Evolutionary conservation across 35 echinoderm and acorn worm species (phyloP).

Genomic region (Diadema setosum): DNA sequence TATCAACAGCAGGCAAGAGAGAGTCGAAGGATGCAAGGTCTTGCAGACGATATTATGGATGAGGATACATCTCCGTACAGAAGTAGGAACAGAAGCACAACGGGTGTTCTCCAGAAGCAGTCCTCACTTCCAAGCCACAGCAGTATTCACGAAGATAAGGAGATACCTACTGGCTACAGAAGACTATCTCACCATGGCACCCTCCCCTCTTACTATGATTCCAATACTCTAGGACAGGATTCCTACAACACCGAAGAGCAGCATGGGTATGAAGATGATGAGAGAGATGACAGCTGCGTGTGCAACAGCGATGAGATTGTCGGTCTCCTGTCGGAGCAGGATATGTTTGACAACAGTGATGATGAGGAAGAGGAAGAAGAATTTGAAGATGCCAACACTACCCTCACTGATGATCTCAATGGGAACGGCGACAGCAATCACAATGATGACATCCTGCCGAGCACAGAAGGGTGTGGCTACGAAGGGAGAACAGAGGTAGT

Average conservation of each 20-base stretch:
- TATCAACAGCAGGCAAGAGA: neutral
- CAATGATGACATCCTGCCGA: neutral
- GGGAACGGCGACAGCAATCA: conserved; percentile 2
- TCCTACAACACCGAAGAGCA: neutral
- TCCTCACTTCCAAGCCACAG: neutral
- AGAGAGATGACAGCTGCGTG: neutral
- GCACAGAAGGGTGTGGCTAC: neutral
- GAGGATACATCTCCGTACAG: neutral
- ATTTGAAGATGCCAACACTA: neutral
- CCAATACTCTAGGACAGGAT: neutral
- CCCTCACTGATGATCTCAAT: conserved; percentile 3
- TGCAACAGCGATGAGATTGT: neutral
- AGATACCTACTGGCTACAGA: neutral
- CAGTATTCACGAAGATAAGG: neutral
- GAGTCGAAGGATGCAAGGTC: neutral
- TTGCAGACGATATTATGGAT: neutral
- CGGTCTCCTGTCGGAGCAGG: neutral
- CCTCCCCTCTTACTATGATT: neutral
- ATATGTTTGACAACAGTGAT: conserved; percentile 1
- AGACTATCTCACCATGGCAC: neutral
- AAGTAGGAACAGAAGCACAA: neutral
- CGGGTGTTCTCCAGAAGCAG: neutral
- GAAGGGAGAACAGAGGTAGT: neutral
- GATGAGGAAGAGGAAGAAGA: conserved; percentile 10
- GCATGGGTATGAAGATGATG: neutral